Percentiles rank a stretch among this genome's conserved stretches.
These are phyloP conservation scores for Sipha maydis DNA, from an alignment of 2,888 invertebrate species.

Conservation along the genomic window DNA sequence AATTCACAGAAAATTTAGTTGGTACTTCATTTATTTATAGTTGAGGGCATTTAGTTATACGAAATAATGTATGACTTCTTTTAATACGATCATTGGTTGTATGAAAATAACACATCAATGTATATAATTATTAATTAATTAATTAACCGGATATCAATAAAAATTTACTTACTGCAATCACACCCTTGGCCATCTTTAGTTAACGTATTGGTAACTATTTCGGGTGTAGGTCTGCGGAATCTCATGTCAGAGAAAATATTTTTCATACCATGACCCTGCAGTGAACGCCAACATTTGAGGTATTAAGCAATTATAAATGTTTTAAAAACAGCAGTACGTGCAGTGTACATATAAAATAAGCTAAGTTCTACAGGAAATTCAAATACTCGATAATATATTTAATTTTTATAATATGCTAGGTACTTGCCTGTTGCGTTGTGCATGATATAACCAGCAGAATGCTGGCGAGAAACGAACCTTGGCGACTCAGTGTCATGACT, in stretches of 20 bases:
- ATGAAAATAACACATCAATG: too few species aligned
- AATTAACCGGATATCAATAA: too few species aligned
- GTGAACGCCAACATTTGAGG: too few species aligned
- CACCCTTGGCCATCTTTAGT: slow-evolving; percentile 4
- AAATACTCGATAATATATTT: too few species aligned
- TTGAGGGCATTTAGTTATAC: too few species aligned
- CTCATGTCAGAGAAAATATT: slow-evolving; percentile 1
- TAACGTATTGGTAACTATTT: not conserved
- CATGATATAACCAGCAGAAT: slow-evolving; percentile 37
- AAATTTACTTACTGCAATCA: slow-evolving; percentile 52
- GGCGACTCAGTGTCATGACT: slow-evolving; percentile 59
- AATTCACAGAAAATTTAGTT: too few species aligned
- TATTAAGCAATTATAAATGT: not conserved
- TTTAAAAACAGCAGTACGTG: too few species aligned
- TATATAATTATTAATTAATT: too few species aligned
- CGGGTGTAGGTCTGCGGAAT: slow-evolving; percentile 41
- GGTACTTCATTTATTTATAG: too few species aligned
- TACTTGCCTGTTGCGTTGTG: slow-evolving; percentile 46
- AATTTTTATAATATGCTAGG: too few species aligned
- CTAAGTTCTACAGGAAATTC: not conserved
- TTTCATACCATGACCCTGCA: not conserved
- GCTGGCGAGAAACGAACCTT: slow-evolving; percentile 39
- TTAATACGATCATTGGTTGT: too few species aligned
- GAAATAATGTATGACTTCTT: too few species aligned
- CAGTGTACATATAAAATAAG: not conserved